Base-by-base conservation (phyloP, 1,140 invertebrate species). In the Drosophila baimaii region DNA sequence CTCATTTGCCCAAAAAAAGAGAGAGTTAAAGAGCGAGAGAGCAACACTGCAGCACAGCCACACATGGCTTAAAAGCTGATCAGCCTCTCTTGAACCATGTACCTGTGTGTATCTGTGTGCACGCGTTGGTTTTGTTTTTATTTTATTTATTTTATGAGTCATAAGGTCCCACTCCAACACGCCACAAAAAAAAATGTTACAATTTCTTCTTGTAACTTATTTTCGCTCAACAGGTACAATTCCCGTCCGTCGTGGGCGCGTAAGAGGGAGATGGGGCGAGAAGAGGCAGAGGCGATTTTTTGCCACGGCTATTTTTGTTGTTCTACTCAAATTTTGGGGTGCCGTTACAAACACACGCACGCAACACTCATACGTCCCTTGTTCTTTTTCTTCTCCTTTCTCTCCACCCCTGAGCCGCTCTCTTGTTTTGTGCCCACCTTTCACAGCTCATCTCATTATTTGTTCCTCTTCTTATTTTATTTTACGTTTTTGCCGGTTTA, bases 211-310 rank as follows among this genome's bases (percentile, higher is more conserved):
- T 72, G 58, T 70, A 68, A 77, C 66, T 86, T 77, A 79, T 79
- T 85, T 84, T 64, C 65, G 84, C 80, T 89, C 84, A 89, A 89
- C 84, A 89, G 84, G 84, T 89, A 89, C 70, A 79, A 80, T 57
- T 54, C 52, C 47, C 65, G 46, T 56, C 47, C 65, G 46, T 56
- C 65, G 56, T 72, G 62, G 56, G 55, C 68, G 56, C 69, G 46
- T 56, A 62, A 65, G 47, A 56, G 68, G 57, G 59, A 77, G 81
- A 66, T 51, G 39, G 43, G 21, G 27, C 51, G 21, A 54, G 9
- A 31, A 62, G 17, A 57, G 64, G 61, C 63, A 71, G 41, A 33
- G 62, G 29, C 29, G 39, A 68, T 77, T 57, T 47, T 70, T 47
- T 47, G 64, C 43, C 43, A 44, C 33, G 65, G 75, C 65, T 78